Evolutionary conservation across 2,113 vertebrate genomes (phyloP).

Genomic region (Misgurnus anguillicaudatus): DNA sequence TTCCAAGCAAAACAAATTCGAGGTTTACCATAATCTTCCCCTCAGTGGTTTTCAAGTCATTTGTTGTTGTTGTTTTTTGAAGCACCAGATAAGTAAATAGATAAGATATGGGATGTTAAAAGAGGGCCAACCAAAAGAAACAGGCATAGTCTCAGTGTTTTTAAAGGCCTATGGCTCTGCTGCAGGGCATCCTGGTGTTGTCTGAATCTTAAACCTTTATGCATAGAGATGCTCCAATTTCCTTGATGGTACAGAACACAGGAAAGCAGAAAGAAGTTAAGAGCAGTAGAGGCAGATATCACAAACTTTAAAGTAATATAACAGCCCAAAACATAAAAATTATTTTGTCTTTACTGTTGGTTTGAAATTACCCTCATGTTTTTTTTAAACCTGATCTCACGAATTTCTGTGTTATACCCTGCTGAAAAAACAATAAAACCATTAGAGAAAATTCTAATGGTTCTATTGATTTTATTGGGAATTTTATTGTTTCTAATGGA

Average conservation of each 20-base stretch:
- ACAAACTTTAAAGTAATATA: background rate
- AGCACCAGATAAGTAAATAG: conserved; percentile 48
- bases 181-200: conserved; percentile 20
- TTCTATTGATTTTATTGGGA: no score
- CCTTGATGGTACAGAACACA: background rate
- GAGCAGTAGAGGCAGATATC: background rate
- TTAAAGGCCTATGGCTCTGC: conserved; percentile 34
- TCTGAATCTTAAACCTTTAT: background rate
- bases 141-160: conserved; percentile 41
- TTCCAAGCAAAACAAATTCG: conserved; percentile 49
- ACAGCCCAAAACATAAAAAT: background rate
- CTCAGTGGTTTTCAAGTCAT: conserved; percentile 40
- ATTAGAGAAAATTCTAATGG: no score
- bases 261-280: background rate
- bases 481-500: no score
- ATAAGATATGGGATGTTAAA: conserved; percentile 59
- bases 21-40: conserved; percentile 49
- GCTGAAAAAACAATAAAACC: no score
- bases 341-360: no score
- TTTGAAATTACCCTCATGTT: no score
- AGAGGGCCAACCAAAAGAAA: conserved; percentile 37
- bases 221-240: conserved; percentile 20
- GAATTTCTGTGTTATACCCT: no score
- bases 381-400: no score
- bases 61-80: conserved; percentile 16